Evolutionary conservation across 2,888 invertebrate species (phyloP).

Genomic region (Trachelus stipa): DNA sequence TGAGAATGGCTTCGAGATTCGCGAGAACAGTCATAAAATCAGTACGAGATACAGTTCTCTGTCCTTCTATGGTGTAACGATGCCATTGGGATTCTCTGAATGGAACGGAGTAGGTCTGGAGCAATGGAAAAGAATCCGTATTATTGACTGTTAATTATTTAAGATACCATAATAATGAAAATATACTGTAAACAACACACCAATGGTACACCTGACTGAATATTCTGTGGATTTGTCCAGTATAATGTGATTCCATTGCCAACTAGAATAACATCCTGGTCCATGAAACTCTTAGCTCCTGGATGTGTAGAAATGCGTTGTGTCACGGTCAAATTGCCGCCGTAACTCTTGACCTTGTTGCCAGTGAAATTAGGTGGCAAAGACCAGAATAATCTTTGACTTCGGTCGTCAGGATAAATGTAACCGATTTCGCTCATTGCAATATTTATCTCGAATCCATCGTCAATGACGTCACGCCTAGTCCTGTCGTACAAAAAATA

Average conservation of each 20-base stretch:
- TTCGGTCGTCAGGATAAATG: slow-evolving; percentile 66
- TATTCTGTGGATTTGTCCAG: slow-evolving; percentile 77
- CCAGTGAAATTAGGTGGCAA: slow-evolving; percentile 73
- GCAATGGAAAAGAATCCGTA: slow-evolving; percentile 2
- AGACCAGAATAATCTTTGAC: slow-evolving; percentile 78
- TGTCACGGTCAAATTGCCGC: slow-evolving; percentile 82
- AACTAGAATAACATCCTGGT: slow-evolving; percentile 84
- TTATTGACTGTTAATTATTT: slow-evolving; percentile 4
- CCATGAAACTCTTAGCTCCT: slow-evolving; percentile 71
- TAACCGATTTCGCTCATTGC: slow-evolving; percentile 75
- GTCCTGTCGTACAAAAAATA: slow-evolving; percentile 47
- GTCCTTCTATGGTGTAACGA: slow-evolving; percentile 69
- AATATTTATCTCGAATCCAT: slow-evolving; percentile 70
- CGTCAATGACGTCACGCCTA: slow-evolving; percentile 64
- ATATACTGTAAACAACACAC: slow-evolving; percentile 61
- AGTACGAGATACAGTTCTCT: slow-evolving; percentile 76
- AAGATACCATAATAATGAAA: slow-evolving; percentile 19
- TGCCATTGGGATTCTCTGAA: slow-evolving; percentile 78
- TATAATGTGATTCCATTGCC: slow-evolving; percentile 82
- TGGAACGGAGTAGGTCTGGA: slow-evolving; percentile 73
- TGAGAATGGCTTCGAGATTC: slow-evolving; percentile 83
- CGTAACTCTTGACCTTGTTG: slow-evolving; percentile 87
- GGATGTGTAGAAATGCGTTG: slow-evolving; percentile 75
- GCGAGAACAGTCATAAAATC: slow-evolving; percentile 88
- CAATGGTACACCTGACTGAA: slow-evolving; percentile 71